A percentile compares a stretch with the other conserved stretches of the same genome.
Evolutionary conservation across 1,140 invertebrate species (phyloP).

Genomic region (Euglossa dilemma): DNA sequence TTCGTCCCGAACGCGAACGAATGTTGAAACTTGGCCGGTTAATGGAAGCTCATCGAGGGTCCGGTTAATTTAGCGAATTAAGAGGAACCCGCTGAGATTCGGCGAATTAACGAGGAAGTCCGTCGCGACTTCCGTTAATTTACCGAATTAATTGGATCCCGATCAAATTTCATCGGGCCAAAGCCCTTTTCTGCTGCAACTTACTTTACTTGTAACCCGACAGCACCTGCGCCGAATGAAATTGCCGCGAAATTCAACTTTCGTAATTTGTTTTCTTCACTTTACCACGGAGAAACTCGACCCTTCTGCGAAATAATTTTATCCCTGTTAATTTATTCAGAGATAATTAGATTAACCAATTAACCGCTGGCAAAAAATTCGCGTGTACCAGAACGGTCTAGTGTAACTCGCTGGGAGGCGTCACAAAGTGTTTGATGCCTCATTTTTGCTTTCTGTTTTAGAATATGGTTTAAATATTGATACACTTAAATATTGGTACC

Average conservation of each 20-base stretch:
- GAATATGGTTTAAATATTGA: too few species aligned
- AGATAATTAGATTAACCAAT: too few species aligned
- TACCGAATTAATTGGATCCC: conserved; percentile 1
- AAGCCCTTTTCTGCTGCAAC: background rate
- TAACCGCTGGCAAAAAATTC: too few species aligned
- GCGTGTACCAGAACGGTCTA: too few species aligned
- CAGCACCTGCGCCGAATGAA: background rate
- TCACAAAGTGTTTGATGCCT: too few species aligned
- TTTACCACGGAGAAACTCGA: too few species aligned
- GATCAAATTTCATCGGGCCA: background rate
- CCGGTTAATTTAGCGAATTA: conserved; percentile 23
- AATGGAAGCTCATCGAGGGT: conserved; percentile 4
- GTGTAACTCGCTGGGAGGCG: too few species aligned
- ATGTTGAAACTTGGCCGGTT: conserved; percentile 4
- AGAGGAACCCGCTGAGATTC: conserved; percentile 25
- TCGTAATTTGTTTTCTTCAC: too few species aligned
- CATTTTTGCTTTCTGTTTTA: too few species aligned
- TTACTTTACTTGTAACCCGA: background rate
- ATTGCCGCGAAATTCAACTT: background rate
- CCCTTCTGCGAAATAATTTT: too few species aligned
- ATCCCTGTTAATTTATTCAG: too few species aligned
- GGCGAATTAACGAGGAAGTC: background rate
- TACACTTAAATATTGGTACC: too few species aligned
- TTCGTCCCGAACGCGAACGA: background rate
- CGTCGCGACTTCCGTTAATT: conserved; percentile 1